Evolutionary conservation across 2,888 invertebrate species (phyloP), one percentile per base, ranked within the genome.

Genomic region (Apeira syringaria): DNA sequence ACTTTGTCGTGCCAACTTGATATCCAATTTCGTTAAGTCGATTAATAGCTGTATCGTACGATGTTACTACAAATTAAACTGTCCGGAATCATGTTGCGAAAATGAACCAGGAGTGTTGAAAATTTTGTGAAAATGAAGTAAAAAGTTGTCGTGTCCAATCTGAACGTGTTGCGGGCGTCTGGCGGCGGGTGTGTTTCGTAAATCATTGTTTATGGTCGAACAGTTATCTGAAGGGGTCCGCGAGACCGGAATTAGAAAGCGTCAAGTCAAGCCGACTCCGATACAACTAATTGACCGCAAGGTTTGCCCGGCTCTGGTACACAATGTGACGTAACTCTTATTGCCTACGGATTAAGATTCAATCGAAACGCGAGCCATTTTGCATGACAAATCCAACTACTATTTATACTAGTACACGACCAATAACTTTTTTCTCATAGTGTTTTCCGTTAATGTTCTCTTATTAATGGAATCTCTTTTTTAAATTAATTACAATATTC

Each of bases 131-230:
- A 69, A 80, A 80, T 43, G 34, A 32, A 42, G 36, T 46, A 46
- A 79, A 75, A 55, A 27, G 35, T 61, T 46, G 36, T 59, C 67
- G 68, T 65, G 69, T 72, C 74, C 61, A 80, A 77, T 73, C 66
- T 66, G 62, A 74, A 72, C 72, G 77, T 73, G 71, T 78, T 76
- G 75, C 75, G 58, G 59, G 59, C 45, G 61, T 61, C 68, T 63
- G 60, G 55, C 37, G 26, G 42, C 53, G 63, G 65, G 75, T 74
- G 70, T 75, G 74, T 86, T 84, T 86, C 86, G 84, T 70, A 81
- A 87, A 82, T 74, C 77, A 78, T 85, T 85, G 84, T 87, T 81
- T 85, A 81, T 84, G 88, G 77, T 86, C 79, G 79, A 83, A 68
- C 74, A 79, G 80, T 69, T 81, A 70, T 68, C 75, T 73, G 78